Base-by-base conservation (phyloP, 1,140 invertebrate species). In the Arctopsyche grandis region DNA sequence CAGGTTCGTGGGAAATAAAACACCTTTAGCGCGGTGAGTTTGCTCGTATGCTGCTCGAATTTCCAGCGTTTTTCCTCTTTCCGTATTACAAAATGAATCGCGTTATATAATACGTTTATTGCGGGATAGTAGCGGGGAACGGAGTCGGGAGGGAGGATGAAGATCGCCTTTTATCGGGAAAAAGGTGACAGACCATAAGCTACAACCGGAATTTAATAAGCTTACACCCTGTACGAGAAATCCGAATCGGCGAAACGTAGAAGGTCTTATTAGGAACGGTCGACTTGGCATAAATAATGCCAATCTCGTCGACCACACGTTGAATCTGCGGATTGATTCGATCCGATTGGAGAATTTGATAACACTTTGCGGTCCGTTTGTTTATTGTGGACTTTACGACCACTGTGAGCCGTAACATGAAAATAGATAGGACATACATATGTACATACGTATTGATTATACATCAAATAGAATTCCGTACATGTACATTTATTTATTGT, bases 1-100 rank as follows among this genome's bases (percentile, higher is more conserved):
- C 63, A 66, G 22, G 24, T 66, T 29, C 63, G 63, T 66, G 63
- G 24, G 63, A 66, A 66, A 66, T 66, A 29, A 66, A 66, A 66
- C 63, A 66, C 63, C 56, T 60, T 60, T 60, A 19, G 56, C 16
- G n/a, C 7, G 21, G 56, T 16, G 56, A 16, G 56, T 7, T n/a
- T 60, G 16, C 56, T 16, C 56, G 21, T 60, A 60, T 60, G 29
- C 29, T 38, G 63, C 63, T 66, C 63, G 56, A 66, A 26, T 66
- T 66, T 66, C 63, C 63, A 12, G 1, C 14, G 9, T 12, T 12
- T 66, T 14, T 52, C 24, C 24, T 12, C 21, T 66, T 66, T 66
- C 22, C 21, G 63, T 66, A 66, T 66, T 66, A 12, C 48, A 16
- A 52, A 52, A 52, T 14, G 48, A 38, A 38, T 38, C 29, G 29